Evolutionary conservation across 2,888 invertebrate species (phyloP), one percentile per base, ranked within the genome.

Genomic region (Drosophila demipolita): DNA sequence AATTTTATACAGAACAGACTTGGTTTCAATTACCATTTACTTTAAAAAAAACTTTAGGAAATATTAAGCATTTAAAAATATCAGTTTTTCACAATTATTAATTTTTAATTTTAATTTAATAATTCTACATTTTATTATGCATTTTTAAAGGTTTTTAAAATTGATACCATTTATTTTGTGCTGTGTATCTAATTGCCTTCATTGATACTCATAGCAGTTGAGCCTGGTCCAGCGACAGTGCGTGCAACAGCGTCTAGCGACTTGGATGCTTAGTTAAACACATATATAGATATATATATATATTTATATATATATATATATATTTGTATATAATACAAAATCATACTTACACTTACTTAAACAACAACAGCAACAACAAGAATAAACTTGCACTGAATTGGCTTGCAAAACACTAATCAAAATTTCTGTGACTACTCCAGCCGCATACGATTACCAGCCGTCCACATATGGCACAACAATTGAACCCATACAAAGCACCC

Each of bases 401-500:
- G 87, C 89, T 55, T 20, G 53, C 69, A 75, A 29, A 49, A 79
- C 86, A 76, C 87, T 85, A 89, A 87, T 75, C 78, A 74, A 87
- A 83, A 87, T 89, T 86, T 70, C 64, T 89, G 69, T 85, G 68
- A 90, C 66, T 73, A 89, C 70, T 73, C 58, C 69, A 93, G 93
- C 93, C 92, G 87, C 92, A 84, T 89, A 90, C 90, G 93, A 93
- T 82, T 93, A 92, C 91, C 92, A 92, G 90, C 91, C 91, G 87
- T 85, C 92, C 89, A 80, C 90, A 90, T 92, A 91, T 88, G 92
- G 90, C 91, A 85, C 93, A 82, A 72, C 86, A 89, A 89, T 83
- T 83, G 91, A 91, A 75, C 75, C 85, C 72, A 78, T 79, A 76
- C 89, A 83, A 75, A 78, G 76, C 89, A 84, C 83, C 78, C 53